Conservation (phyloP, 2,888 invertebrate genomes). For the Mesorhabditis belari region DNA sequence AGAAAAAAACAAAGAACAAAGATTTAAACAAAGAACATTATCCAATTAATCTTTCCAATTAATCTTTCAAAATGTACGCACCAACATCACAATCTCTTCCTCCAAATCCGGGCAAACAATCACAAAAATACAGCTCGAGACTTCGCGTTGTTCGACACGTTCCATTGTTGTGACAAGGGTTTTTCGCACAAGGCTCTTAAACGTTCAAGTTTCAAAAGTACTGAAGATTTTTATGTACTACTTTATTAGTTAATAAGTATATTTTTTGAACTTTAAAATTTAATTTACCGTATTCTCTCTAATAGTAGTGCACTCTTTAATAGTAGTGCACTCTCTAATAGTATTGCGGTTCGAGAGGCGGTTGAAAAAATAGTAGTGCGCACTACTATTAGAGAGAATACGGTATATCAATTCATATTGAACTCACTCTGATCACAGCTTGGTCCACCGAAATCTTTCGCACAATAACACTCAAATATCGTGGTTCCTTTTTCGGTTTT, state of each 20-base stretch:
- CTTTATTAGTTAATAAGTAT: neutral
- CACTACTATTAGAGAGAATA: too few relatives aligned
- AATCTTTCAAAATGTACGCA: conserved; percentile 8
- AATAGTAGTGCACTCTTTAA: too few relatives aligned
- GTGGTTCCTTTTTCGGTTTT: conserved; percentile 24
- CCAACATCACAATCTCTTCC: conserved; percentile 47
- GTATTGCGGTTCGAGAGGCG: too few relatives aligned
- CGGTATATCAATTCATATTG: too few relatives aligned
- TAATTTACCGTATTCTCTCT: too few relatives aligned
- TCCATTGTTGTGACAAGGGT: conserved; percentile 49
- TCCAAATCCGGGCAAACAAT: conserved; percentile 40
- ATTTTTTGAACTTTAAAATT: too few relatives aligned
- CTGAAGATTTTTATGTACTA: neutral
- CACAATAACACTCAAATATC: conserved; percentile 48
- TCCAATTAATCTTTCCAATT: neutral
- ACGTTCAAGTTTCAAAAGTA: too few relatives aligned
- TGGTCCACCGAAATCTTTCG: conserved; percentile 40
- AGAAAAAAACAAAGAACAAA: neutral
- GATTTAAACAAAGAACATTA: neutral
- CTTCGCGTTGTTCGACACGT: conserved; percentile 48
- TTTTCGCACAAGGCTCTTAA: conserved; percentile 26
- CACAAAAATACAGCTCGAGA: conserved; percentile 41
- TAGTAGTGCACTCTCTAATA: too few relatives aligned
- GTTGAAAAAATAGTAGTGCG: too few relatives aligned
- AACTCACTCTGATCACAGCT: conserved; percentile 44